Percentiles rank a stretch among this genome's conserved stretches.
Evolutionary conservation across 2,797 vertebrate species (phyloP).

Genomic region (Aeoliscus strigatus): DNA sequence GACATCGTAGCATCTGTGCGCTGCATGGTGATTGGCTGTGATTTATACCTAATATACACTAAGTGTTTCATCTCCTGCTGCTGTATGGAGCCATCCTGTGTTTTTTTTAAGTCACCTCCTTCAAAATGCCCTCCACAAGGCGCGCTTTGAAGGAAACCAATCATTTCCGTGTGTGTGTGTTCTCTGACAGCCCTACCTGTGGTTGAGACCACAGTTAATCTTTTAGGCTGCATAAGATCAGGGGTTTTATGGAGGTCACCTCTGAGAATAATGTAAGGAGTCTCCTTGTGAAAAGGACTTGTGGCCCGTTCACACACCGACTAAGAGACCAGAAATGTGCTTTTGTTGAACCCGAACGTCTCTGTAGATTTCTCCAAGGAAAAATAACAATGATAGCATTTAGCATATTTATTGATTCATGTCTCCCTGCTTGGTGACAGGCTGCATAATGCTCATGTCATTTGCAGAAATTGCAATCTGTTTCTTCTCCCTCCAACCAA

Average conservation of each 20-base stretch:
- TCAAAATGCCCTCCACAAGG: constrained; percentile 43
- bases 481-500: constrained; percentile 10
- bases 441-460: constrained; percentile 26
- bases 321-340: constrained; percentile 7
- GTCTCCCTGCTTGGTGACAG: constrained; percentile 26
- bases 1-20: constrained; percentile 41
- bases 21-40: constrained; percentile 51
- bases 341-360: constrained; percentile 3
- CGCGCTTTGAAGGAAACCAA: constrained; percentile 49
- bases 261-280: constrained; percentile 32
- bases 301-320: constrained; percentile 3
- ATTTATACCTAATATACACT: constrained; percentile 32
- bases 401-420: constrained; percentile 33
- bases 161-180: constrained; percentile 37
- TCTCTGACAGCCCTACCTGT: too few species aligned
- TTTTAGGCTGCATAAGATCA: constrained; percentile 39
- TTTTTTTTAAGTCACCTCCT: constrained; percentile 60
- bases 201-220: constrained; percentile 40
- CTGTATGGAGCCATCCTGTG: constrained; percentile 30
- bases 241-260: constrained; percentile 50
- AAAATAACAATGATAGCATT: too few species aligned
- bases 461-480: constrained; percentile 41
- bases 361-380: constrained; percentile 10
- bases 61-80: constrained; percentile 38
- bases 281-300: constrained; percentile 16